Conservation (phyloP, 2,888 invertebrate species). For the Drosophila monieri region DNA sequence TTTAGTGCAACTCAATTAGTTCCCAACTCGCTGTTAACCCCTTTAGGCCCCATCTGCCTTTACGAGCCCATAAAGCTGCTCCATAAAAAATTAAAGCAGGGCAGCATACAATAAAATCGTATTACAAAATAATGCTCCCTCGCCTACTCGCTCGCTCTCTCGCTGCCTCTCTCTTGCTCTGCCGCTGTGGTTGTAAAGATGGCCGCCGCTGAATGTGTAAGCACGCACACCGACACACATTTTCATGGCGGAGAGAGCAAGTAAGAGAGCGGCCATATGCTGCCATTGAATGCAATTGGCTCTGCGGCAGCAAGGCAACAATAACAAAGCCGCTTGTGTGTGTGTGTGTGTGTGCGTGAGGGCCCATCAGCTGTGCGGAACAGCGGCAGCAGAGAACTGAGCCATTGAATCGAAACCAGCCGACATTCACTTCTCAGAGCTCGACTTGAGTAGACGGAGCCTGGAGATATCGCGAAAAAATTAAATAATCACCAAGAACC, state of each 20-base stretch:
- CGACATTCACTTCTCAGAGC: conserved; percentile 79
- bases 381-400: conserved; percentile 59
- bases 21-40: conserved; percentile 30
- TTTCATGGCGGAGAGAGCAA: conserved; percentile 22
- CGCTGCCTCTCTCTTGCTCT: conserved; percentile 29
- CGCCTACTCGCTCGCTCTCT: conserved; percentile 38
- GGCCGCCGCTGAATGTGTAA: conserved; percentile 79
- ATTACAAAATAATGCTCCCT: conserved; percentile 69
- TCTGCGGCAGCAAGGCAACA: conserved; percentile 59
- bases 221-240: conserved; percentile 40
- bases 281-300: conserved; percentile 76
- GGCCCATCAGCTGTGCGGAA: conserved; percentile 66
- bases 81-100: conserved; percentile 74
- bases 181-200: conserved; percentile 73
- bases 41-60: conserved; percentile 31
- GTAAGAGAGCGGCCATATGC: conserved; percentile 57
- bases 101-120: conserved; percentile 53
- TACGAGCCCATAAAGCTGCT: conserved; percentile 39
- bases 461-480: conserved; percentile 7
- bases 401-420: conserved; percentile 21
- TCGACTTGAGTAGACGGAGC: conserved; percentile 50
- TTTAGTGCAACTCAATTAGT: conserved; percentile 38
- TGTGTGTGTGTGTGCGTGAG: conserved; percentile 17
- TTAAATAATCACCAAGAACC: conserved; percentile 10
- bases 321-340: conserved; percentile 28